phyloP scores from a whole-genome alignment of 2,797 vertebrate species.

The Stomatorhinus walkeri region DNA sequence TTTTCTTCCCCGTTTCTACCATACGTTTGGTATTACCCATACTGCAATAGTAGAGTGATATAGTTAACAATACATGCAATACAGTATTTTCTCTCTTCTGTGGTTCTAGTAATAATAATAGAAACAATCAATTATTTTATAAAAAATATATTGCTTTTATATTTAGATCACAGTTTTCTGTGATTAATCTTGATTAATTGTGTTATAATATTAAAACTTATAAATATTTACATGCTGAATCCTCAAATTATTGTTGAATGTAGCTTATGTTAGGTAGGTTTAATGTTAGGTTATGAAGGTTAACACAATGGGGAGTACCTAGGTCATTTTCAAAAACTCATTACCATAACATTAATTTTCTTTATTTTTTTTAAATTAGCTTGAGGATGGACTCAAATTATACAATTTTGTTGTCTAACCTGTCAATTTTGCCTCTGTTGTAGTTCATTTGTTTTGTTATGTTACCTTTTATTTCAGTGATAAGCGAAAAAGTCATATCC shows the following conservation, averaged over 20 bases:
- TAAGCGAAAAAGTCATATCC: background rate
- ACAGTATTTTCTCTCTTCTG: background rate
- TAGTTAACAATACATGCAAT: background rate
- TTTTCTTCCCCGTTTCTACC: background rate
- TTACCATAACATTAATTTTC: background rate
- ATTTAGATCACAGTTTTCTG: background rate
- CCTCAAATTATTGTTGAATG: background rate
- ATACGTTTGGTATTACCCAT: background rate
- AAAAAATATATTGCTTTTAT: background rate
- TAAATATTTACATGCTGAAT: background rate
- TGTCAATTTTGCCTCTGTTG: background rate
- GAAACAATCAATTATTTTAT: background rate
- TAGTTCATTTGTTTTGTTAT: background rate
- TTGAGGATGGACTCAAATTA: background rate
- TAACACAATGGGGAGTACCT: background rate
- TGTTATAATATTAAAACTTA: background rate
- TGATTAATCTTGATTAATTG: background rate
- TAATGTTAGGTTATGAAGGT: background rate
- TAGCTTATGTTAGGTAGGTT: background rate
- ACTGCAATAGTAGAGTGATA: background rate
- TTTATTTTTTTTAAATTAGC: background rate
- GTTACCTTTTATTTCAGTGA: background rate
- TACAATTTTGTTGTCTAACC: background rate
- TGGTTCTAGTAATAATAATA: background rate
- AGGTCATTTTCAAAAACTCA: background rate